These are phyloP conservation scores for Arctocebus calabarensis DNA, from an alignment of 2,797 vertebrate species.

Conservation along the genomic window DNA sequence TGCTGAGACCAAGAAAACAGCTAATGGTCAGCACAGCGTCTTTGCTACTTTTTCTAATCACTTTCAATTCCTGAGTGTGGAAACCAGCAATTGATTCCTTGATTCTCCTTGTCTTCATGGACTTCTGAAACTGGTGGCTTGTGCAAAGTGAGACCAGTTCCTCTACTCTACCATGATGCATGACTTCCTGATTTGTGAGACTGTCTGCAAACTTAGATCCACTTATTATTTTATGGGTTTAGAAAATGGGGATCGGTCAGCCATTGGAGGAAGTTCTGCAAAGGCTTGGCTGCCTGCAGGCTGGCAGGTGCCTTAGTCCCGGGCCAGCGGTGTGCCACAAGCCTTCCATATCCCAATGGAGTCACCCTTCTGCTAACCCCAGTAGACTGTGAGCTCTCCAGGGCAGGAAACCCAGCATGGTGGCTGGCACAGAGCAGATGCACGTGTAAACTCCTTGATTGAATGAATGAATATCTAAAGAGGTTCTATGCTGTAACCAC, in stretches of 20 bases:
- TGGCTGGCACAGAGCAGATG: background rate
- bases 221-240: background rate
- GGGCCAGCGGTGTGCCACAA: background rate
- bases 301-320: background rate
- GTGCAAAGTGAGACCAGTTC: background rate
- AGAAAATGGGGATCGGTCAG: background rate
- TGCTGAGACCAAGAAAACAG: background rate
- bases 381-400: background rate
- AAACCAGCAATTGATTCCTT: background rate
- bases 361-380: background rate
- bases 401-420: background rate
- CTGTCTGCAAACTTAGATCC: background rate
- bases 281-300: background rate
- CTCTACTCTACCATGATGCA: background rate
- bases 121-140: background rate
- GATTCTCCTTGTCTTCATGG: background rate
- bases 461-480: background rate
- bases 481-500: background rate
- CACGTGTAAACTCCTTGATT: background rate
- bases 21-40: background rate
- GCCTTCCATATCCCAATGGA: background rate
- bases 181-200: slow-evolving; percentile 22
- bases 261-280: background rate
- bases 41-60: background rate
- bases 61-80: background rate